Conservation (phyloP, 2,113 vertebrate species). For the Gopherus flavomarginatus region DNA sequence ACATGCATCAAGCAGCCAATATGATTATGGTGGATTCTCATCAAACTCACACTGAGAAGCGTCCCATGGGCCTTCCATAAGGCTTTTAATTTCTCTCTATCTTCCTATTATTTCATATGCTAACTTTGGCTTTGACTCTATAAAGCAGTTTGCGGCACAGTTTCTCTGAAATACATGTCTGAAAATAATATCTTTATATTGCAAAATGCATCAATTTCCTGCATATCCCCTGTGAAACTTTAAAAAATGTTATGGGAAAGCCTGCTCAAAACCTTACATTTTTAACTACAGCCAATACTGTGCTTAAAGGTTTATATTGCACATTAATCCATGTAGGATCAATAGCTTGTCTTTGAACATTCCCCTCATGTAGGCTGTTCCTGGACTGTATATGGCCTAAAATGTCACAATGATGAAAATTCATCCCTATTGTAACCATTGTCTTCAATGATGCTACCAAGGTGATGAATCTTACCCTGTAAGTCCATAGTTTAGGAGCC, state of each 20-base stretch:
- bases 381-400: neutral
- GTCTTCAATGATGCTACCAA: neutral
- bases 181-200: neutral
- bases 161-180: neutral
- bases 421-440: neutral
- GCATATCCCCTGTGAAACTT: neutral
- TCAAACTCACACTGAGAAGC: neutral
- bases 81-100: neutral
- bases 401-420: neutral
- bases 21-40: neutral
- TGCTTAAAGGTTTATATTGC: neutral
- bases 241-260: neutral
- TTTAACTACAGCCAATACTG: neutral
- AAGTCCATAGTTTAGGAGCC: neutral
- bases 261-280: neutral
- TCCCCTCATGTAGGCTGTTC: neutral
- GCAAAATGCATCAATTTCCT: neutral
- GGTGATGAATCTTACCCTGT: neutral
- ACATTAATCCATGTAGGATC: neutral
- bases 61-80: neutral
- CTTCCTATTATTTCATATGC: neutral
- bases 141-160: neutral
- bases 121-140: neutral
- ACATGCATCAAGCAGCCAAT: too few relatives aligned
- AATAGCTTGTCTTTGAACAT: neutral